Evolutionary conservation across 2,113 vertebrate species (phyloP).

Genomic region (Mastomys coucha): DNA sequence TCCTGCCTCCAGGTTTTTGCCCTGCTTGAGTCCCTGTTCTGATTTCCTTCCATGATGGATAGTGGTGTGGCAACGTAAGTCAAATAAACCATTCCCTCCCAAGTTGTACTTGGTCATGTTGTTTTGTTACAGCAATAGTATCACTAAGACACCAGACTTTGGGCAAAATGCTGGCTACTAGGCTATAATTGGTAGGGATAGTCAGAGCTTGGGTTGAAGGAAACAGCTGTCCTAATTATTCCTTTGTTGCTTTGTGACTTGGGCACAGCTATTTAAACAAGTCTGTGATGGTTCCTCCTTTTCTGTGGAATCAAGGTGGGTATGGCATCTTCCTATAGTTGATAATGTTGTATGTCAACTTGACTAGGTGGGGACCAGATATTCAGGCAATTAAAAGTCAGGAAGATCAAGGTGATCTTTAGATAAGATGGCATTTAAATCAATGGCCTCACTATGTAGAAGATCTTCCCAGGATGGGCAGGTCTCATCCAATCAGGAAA

Average conservation of each 20-base stretch:
- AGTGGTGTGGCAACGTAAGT: not conserved
- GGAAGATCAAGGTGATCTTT: not conserved
- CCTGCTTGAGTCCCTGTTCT: not conserved
- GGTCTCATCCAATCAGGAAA: not conserved
- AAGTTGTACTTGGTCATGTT: not conserved
- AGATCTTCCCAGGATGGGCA: fast-evolving
- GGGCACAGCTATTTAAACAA: not conserved
- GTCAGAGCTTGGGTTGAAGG: not conserved
- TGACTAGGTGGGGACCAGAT: not conserved
- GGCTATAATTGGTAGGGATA: not conserved
- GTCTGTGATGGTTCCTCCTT: not conserved
- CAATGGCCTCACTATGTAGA: not conserved
- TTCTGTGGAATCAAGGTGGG: not conserved
- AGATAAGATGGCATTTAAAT: not conserved
- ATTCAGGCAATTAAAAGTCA: not conserved
- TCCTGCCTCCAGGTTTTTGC: not conserved
- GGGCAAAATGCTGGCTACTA: fast-evolving
- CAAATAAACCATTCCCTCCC: not conserved
- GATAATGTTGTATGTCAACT: not conserved
- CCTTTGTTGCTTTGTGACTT: not conserved
- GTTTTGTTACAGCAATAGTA: not conserved
- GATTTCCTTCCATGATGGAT: not conserved
- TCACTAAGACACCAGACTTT: not conserved
- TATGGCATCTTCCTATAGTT: not conserved
- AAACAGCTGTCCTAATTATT: not conserved